A percentile compares a stretch with the other conserved stretches of the same genome.
phyloP scores from a whole-genome alignment of 2,113 vertebrate species.

The Pollimyrus isidori region DNA sequence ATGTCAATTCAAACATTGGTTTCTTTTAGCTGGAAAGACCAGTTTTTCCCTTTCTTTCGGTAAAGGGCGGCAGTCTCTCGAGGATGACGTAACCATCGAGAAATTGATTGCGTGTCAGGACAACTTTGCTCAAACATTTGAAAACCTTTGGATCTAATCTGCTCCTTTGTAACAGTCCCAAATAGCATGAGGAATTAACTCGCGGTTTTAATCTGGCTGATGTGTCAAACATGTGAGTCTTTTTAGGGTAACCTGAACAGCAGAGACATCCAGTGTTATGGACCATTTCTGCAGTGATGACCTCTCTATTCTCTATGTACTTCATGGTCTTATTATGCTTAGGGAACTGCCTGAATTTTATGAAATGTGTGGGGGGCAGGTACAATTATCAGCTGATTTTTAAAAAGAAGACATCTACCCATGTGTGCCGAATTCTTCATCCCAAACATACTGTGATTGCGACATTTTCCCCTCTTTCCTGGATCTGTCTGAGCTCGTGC shows the following conservation, averaged over 20 bases:
- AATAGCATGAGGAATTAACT: neutral
- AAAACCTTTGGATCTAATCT: neutral
- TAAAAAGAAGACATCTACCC: neutral
- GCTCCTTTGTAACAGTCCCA: neutral
- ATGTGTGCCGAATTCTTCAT: neutral
- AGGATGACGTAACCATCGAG: neutral
- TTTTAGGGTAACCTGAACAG: neutral
- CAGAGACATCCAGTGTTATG: neutral
- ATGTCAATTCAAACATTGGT: neutral
- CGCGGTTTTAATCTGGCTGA: neutral
- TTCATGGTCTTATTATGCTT: neutral
- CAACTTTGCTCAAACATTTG: neutral
- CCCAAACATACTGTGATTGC: neutral
- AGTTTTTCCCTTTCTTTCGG: neutral
- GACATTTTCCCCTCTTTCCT: neutral
- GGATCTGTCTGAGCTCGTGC: neutral
- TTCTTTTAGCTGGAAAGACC: conserved; percentile 10
- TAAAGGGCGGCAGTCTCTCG: neutral
- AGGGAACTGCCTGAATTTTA: neutral
- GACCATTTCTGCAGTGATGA: neutral
- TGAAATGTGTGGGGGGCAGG: neutral
- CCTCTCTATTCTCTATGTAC: neutral
- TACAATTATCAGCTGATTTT: neutral
- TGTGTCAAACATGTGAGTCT: neutral
- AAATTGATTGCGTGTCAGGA: neutral